These are phyloP conservation scores for Nemurella pictetii DNA, from an alignment of 2,888 invertebrate species.

Conservation along the genomic window DNA sequence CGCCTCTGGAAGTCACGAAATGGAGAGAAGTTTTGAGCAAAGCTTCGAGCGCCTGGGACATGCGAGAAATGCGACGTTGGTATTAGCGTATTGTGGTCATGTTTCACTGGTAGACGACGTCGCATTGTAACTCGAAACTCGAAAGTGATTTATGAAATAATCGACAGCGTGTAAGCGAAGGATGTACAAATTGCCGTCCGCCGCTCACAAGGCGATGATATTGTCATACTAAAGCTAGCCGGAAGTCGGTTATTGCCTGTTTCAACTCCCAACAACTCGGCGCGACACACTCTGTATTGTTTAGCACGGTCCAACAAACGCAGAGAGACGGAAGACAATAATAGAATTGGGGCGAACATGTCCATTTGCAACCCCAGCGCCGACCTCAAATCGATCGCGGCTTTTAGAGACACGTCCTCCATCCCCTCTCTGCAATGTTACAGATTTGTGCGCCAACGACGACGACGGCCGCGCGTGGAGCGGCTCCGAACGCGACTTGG, in stretches of 20 bases:
- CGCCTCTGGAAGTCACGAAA: background rate
- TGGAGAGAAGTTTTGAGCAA: background rate
- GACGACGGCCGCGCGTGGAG: constrained; percentile 56
- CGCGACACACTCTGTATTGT: background rate
- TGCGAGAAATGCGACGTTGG: background rate
- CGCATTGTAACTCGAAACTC: too few relatives aligned
- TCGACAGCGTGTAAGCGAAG: background rate
- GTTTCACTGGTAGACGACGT: too few relatives aligned
- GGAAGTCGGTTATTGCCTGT: background rate
- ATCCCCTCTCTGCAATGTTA: constrained; percentile 44
- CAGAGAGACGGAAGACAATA: background rate
- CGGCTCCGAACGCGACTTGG: constrained; percentile 73
- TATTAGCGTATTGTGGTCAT: background rate
- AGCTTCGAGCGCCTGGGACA: too few relatives aligned
- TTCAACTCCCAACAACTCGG: background rate
- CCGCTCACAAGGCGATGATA: background rate
- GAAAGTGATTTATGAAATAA: background rate
- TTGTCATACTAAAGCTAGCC: background rate
- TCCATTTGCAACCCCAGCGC: background rate
- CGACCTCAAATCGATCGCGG: background rate
- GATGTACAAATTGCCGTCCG: background rate
- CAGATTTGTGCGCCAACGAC: constrained; percentile 54
- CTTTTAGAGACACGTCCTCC: background rate
- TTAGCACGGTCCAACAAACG: background rate
- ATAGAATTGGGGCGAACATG: background rate